These are phyloP conservation scores for Aleiodes sp. DNA, from an alignment of 1,140 invertebrate species.

Conservation along the genomic window DNA sequence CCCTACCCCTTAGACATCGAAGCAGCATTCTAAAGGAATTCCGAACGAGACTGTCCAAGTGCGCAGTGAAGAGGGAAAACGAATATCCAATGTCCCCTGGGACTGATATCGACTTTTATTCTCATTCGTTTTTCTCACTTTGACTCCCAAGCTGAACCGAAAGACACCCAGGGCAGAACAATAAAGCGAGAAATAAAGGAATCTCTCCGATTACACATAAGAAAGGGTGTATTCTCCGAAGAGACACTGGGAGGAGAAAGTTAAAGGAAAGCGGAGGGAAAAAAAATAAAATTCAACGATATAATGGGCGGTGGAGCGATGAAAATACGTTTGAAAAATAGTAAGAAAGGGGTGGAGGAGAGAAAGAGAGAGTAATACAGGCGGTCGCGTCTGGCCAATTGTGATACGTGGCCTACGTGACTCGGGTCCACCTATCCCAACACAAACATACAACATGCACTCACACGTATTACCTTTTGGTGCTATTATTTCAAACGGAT, in stretches of 20 bases:
- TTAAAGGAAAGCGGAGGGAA: background rate
- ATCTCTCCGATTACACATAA: conserved; percentile 3
- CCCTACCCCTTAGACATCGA: background rate
- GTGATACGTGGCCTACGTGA: conserved; percentile 17
- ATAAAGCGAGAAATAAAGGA: conserved; percentile 3
- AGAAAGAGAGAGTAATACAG: background rate
- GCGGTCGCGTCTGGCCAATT: conserved; percentile 14
- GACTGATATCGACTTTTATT: conserved; percentile 32
- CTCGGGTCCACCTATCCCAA: conserved; percentile 8
- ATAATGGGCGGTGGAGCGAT: conserved; percentile 8
- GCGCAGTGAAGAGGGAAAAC: conserved; percentile 3
- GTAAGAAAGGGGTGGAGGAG: background rate
- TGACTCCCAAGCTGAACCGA: conserved; percentile 3
- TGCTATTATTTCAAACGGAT: conserved; percentile 7
- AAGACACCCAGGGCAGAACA: background rate
- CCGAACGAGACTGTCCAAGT: background rate
- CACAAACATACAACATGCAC: conserved; percentile 2
- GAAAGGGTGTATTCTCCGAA: background rate
- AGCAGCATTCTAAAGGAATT: background rate
- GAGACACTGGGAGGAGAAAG: background rate
- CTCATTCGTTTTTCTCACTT: conserved; percentile 12
- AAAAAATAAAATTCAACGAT: too few species aligned
- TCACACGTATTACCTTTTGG: conserved; percentile 9
- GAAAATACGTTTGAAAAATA: conserved; percentile 14
- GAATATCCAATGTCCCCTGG: conserved; percentile 28